Percentiles rank a stretch among this genome's conserved stretches.
Conservation (phyloP, 1,140 invertebrate genomes). For the Reticulitermes speratus region DNA sequence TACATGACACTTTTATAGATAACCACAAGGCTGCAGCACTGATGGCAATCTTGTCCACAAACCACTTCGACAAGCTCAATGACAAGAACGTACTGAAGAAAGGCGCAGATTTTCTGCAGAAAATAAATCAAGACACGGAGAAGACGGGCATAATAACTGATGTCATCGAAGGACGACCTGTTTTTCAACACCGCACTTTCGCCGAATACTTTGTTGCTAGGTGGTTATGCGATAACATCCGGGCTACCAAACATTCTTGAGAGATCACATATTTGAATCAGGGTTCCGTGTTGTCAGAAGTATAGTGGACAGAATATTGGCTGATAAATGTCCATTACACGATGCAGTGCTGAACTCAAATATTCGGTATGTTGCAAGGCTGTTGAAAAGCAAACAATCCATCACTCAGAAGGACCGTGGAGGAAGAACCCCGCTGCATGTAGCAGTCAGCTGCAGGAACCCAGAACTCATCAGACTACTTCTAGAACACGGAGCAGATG, state of each 20-base stretch:
- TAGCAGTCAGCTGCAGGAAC: constrained; percentile 16
- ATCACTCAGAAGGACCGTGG: not conserved
- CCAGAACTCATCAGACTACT: no score
- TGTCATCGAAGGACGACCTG: no score
- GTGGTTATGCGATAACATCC: not conserved
- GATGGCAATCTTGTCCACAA: not conserved
- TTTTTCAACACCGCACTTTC: no score
- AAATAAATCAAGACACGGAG: constrained; percentile 13
- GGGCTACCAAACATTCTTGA: not conserved
- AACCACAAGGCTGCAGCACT: constrained; percentile 27
- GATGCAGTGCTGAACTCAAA: constrained; percentile 15
- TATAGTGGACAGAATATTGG: not conserved
- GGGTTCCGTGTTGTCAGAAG: not conserved
- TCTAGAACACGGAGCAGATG: no score
- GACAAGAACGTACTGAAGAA: not conserved
- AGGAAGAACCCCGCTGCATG: not conserved
- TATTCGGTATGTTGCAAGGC: not conserved
- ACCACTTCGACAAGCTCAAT: not conserved
- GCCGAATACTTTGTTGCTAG: constrained; percentile 19
- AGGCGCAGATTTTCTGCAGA: not conserved
- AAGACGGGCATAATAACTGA: constrained; percentile 23
- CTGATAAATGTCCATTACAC: not conserved
- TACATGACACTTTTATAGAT: constrained; percentile 11
- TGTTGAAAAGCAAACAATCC: constrained; percentile 21
- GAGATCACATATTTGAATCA: not conserved